Percentiles rank a stretch among this genome's conserved stretches.
Conservation (phyloP, 2,113 vertebrate genomes). For the Manacus vitellinus region DNA sequence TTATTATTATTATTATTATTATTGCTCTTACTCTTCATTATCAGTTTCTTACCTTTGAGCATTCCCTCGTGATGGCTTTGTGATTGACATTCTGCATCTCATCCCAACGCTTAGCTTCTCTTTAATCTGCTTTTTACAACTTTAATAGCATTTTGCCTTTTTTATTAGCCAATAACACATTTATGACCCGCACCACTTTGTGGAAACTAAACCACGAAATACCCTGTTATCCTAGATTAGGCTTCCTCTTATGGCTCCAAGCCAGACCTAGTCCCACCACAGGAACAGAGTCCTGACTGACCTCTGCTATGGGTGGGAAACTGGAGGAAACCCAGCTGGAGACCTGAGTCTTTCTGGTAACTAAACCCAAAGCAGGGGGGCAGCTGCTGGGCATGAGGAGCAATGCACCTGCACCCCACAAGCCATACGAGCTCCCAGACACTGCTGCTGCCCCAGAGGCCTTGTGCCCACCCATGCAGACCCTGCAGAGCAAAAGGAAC, state of each 20-base stretch:
- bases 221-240: background rate
- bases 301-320: background rate
- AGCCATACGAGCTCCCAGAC: accelerated
- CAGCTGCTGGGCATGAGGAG: background rate
- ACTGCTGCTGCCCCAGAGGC: background rate
- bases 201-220: background rate
- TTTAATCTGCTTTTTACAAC: background rate
- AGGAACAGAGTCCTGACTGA: background rate
- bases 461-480: background rate
- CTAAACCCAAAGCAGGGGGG: background rate
- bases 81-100: background rate
- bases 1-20: background rate
- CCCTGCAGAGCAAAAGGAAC: background rate
- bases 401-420: accelerated
- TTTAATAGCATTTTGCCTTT: background rate
- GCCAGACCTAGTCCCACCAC: background rate
- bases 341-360: accelerated
- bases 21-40: background rate
- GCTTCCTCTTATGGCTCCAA: background rate
- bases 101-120: background rate
- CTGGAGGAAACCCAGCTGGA: background rate
- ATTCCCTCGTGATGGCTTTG: background rate
- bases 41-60: background rate
- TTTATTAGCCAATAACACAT: background rate
- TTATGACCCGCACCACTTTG: background rate